These are phyloP conservation scores for Lagopus muta DNA, from an alignment of 2,113 vertebrate species.

Conservation along the genomic window DNA sequence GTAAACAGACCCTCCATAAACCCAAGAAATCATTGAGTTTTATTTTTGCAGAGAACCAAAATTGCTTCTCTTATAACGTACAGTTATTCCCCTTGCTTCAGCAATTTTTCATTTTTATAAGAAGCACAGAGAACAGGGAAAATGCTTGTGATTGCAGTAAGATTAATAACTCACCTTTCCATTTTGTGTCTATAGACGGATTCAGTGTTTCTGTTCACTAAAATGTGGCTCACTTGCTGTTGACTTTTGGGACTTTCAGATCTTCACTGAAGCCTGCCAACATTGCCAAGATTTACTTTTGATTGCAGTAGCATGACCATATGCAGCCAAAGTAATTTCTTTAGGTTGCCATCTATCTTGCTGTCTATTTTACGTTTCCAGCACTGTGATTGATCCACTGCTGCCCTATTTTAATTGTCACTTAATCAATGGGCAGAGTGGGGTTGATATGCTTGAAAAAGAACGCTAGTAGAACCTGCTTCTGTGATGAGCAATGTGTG, in stretches of 20 bases:
- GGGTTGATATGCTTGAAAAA: background rate
- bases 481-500: background rate
- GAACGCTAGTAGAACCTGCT: background rate
- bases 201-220: slow-evolving; percentile 26
- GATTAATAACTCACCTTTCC: background rate
- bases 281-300: rapidly evolving
- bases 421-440: background rate
- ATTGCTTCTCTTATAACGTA: background rate
- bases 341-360: background rate
- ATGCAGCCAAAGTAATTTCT: background rate
- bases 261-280: background rate
- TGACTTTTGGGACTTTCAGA: background rate
- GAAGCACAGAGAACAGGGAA: background rate
- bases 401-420: background rate
- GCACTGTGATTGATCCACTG: background rate
- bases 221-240: background rate
- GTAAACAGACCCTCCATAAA: slow-evolving; percentile 26
- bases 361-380: background rate
- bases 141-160: background rate
- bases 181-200: background rate
- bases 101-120: too few species aligned
- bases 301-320: background rate
- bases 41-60: background rate
- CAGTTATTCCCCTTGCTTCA: background rate
- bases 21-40: background rate